A percentile compares a stretch with the other conserved stretches of the same genome.
Conservation (phyloP, 2,113 vertebrate species). For the Mirounga angustirostris region DNA sequence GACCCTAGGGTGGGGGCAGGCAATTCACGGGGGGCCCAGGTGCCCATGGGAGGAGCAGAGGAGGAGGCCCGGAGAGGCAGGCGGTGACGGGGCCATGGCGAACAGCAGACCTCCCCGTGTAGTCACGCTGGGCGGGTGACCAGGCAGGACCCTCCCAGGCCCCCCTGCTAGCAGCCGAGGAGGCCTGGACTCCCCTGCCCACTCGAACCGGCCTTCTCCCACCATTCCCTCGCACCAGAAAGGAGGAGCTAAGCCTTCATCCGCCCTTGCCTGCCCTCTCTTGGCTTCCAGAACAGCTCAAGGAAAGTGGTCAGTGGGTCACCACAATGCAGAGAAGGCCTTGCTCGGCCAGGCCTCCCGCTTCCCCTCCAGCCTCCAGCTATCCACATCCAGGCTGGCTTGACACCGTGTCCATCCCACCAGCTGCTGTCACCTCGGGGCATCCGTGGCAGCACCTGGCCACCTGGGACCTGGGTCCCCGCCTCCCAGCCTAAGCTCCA, state of each 20-base stretch:
- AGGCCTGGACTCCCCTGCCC: neutral
- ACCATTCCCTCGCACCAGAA: neutral
- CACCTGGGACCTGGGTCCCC: neutral
- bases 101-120: neutral
- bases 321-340: fast-evolving
- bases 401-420: neutral
- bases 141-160: neutral
- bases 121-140: too few relatives aligned
- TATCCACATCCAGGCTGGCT: neutral
- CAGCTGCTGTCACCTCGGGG: neutral
- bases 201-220: neutral
- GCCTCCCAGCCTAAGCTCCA: neutral
- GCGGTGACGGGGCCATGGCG: fast-evolving
- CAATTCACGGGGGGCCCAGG: neutral
- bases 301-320: neutral
- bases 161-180: neutral
- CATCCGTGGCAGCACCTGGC: neutral
- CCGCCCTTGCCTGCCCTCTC: fast-evolving
- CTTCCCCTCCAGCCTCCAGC: neutral
- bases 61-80: neutral
- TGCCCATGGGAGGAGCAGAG: neutral
- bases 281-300: neutral
- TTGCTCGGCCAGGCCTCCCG: neutral
- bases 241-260: neutral
- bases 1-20: neutral